Evolutionary conservation across 2,113 vertebrate species (phyloP).

Genomic region (Panthera tigris): DNA sequence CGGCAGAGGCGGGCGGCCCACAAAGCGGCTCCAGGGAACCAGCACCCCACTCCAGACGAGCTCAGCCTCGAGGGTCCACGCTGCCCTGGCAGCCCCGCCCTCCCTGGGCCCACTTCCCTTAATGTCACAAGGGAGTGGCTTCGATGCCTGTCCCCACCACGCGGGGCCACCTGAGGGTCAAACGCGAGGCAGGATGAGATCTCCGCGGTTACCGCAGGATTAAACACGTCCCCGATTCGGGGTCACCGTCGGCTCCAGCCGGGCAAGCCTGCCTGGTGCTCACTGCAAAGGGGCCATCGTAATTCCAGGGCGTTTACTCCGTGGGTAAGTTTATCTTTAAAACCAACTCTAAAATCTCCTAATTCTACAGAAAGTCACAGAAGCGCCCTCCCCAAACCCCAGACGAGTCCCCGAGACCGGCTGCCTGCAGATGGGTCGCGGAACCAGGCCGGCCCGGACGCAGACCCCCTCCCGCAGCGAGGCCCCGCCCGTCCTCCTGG

Average conservation of each 20-base stretch:
- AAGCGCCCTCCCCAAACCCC: no score
- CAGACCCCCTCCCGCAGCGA: rapidly evolving
- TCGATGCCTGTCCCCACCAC: rapidly evolving
- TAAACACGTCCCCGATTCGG: rapidly evolving
- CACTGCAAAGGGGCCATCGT: no score
- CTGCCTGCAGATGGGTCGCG: rapidly evolving
- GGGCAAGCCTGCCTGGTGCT: background rate
- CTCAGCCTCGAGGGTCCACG: rapidly evolving
- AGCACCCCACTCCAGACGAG: rapidly evolving
- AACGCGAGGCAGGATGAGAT: background rate
- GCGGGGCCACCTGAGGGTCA: background rate
- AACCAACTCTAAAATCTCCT: background rate
- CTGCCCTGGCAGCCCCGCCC: rapidly evolving
- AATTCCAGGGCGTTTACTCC: rapidly evolving
- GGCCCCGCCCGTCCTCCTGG: rapidly evolving
- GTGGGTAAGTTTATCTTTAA: background rate
- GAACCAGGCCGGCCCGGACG: rapidly evolving
- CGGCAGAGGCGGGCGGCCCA: background rate
- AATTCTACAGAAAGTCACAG: background rate
- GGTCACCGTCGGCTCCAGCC: background rate
- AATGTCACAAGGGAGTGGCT: background rate
- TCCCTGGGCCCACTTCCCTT: rapidly evolving
- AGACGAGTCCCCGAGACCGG: rapidly evolving
- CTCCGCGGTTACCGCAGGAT: rapidly evolving
- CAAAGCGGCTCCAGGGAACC: background rate